Conservation (phyloP, 2,888 invertebrate species). For the Nowickia ferox region DNA sequence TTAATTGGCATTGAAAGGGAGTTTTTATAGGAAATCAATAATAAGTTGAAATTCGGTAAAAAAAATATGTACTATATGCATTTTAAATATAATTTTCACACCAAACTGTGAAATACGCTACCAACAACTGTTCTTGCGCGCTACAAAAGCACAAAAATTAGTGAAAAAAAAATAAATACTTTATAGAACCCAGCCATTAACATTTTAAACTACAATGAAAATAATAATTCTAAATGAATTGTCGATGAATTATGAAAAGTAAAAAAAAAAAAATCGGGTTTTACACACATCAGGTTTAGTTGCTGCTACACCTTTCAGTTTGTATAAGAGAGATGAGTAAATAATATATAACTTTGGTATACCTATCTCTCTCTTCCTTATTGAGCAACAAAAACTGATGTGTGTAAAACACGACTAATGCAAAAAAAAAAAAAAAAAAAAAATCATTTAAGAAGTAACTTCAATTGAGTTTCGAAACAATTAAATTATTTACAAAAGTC, state of each 20-base stretch:
- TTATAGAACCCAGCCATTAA: conserved; percentile 22
- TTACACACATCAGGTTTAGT: too few relatives aligned
- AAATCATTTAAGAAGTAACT: too few relatives aligned
- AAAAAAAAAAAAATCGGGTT: neutral
- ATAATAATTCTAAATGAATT: conserved; percentile 3
- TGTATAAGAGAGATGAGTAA: too few relatives aligned
- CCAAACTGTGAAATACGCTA: conserved; percentile 52
- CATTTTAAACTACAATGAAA: neutral
- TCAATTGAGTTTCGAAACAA: too few relatives aligned
- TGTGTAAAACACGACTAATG: too few relatives aligned
- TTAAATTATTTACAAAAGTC: too few relatives aligned
- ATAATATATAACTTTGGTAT: too few relatives aligned
- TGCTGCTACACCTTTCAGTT: too few relatives aligned
- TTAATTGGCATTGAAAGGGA: conserved; percentile 21
- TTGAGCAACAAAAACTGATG: too few relatives aligned
- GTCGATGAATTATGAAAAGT: neutral
- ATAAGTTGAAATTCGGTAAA: conserved; percentile 23
- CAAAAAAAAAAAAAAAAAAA: too few relatives aligned
- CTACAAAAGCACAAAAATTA: neutral
- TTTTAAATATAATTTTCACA: conserved; percentile 46
- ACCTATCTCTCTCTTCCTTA: too few relatives aligned
- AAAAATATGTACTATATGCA: conserved; percentile 2
- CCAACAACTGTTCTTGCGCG: neutral
- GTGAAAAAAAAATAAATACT: neutral
- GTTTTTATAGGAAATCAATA: conserved; percentile 53